These are phyloP conservation scores for Tachyglossus aculeatus DNA, from an alignment of 2,797 vertebrate genomes.

Conservation along the genomic window DNA sequence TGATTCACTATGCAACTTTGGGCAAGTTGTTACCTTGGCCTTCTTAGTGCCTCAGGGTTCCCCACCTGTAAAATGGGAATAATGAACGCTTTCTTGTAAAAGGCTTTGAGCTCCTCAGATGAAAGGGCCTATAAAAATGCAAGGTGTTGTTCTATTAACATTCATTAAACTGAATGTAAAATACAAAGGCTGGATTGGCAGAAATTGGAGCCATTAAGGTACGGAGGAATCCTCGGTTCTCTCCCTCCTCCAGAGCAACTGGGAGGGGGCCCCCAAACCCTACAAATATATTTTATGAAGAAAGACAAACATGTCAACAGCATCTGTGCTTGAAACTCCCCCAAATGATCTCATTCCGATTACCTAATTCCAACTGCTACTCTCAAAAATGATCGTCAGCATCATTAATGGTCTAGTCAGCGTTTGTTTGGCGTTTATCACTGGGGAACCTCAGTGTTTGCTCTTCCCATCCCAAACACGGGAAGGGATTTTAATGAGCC, in stretches of 20 bases:
- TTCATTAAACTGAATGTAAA: conserved; percentile 45
- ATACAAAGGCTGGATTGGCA: conserved; percentile 18
- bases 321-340: background rate
- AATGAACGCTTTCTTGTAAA: conserved; percentile 62
- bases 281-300: background rate
- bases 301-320: background rate
- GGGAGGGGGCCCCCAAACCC: background rate
- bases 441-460: no score
- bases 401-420: no score
- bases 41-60: conserved; percentile 41
- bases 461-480: no score
- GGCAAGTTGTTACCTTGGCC: background rate
- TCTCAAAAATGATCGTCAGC: no score
- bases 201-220: conserved; percentile 11
- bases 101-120: conserved; percentile 26
- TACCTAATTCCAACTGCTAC: no score
- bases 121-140: conserved; percentile 33
- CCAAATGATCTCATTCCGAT: no score
- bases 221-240: background rate
- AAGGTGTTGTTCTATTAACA: conserved; percentile 25
- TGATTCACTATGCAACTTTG: conserved; percentile 18
- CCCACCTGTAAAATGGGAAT: conserved; percentile 50
- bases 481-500: no score
- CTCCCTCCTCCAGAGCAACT: background rate
- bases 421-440: no score